Evolutionary conservation across 2,888 invertebrate species (phyloP).

Genomic region (Tetranychus truncatus): DNA sequence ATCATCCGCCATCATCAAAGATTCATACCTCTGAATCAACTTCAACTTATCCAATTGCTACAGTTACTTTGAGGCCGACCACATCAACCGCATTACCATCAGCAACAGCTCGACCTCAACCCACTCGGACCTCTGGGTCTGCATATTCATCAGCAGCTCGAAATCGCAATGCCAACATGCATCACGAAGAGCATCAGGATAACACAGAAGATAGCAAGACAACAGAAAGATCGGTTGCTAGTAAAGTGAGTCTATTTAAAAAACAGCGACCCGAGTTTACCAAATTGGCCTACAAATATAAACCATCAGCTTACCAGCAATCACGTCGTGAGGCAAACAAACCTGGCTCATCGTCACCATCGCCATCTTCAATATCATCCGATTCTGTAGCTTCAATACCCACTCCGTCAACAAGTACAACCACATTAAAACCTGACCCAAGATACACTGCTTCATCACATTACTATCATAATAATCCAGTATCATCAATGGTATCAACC

Average conservation of each 20-base stretch:
- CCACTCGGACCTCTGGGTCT: not conserved
- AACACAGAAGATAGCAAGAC: not conserved
- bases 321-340: not conserved
- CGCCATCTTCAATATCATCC: not conserved
- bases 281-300: conserved; percentile 7
- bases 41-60: not conserved
- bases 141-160: not conserved
- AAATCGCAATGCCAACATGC: not conserved
- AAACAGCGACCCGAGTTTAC: conserved; percentile 3
- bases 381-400: not conserved
- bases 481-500: not conserved
- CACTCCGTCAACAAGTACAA: not conserved
- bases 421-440: not conserved
- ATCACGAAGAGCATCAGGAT: not conserved
- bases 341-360: not conserved
- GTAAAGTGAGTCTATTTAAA: not conserved
- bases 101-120: not conserved
- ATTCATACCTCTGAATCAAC: not conserved
- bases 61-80: not conserved
- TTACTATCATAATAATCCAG: not conserved
- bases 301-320: conserved; percentile 9
- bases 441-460: not conserved
- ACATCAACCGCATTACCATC: not conserved
- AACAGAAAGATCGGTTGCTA: not conserved
- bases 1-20: not conserved